Base-by-base conservation (phyloP, 1,140 invertebrate genomes). In the Camponotus vicinus region DNA sequence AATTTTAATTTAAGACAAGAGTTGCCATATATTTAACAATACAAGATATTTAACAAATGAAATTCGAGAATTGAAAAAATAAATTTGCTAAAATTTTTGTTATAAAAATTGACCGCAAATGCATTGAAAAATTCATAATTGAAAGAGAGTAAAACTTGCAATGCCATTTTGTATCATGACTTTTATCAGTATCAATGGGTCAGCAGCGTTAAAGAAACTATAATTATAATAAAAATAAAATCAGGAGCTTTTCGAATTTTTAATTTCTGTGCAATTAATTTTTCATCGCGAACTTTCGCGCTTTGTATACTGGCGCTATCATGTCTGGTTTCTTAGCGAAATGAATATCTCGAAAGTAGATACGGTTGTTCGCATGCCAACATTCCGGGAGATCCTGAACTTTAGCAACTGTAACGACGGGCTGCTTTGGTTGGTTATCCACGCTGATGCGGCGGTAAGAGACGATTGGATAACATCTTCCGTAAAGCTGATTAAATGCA, bases 401-500 rank as follows among this genome's bases (percentile, higher is more conserved):
- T 80, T 80, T 9, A 52, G n/a, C 45, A 70, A 69, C 78, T 42
- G 64, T 66, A 70, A 80, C 37, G 78, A 42, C 21, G 78, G 5
- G 49, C 49, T 70, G 66, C 78, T 80, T 80, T 57, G 27, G 66
- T 59, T 32, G 37, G 34, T 80, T 80, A 80, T 80, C 78, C 78
- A 45, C 67, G 49, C 49, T 37, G 66, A 70, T 70, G 34, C 15
- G 11, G 45, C 15, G 37, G 37, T n/a, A 27, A 70, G 37, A 80
- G 49, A 59, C 78, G 64, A 80, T 80, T 80, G 66, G 78, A 70
- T 80, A 70, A 70, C 66, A 70, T 80, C 78, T 80, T 80, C 64
- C 78, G 1, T 37, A 70, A 80, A 80, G 49, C 66, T 70, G 66
- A 80, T 80, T 80, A 80, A 79, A 80, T 80, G 64, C 66, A 80